These are phyloP conservation scores for Tinamus major DNA, from an alignment of 2,797 vertebrate species.

Conservation along the genomic window DNA sequence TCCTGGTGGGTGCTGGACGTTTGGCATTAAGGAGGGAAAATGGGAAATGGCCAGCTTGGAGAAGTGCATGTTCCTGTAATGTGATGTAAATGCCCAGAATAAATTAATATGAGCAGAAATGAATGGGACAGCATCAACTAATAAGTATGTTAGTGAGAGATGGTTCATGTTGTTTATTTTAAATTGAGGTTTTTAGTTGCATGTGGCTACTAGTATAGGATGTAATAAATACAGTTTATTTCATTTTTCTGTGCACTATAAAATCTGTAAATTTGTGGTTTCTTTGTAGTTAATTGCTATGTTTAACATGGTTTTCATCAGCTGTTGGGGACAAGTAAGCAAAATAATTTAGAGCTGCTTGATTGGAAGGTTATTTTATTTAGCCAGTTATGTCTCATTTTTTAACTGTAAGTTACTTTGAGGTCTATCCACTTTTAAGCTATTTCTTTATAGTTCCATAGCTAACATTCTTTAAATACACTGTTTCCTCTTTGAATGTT, in stretches of 20 bases:
- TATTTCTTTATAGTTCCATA: neutral
- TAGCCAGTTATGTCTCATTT: neutral
- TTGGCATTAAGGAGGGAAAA: accelerated
- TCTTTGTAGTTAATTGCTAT: constrained; percentile 31
- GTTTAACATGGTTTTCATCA: neutral
- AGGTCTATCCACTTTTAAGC: neutral
- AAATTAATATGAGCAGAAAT: accelerated
- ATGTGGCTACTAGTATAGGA: accelerated
- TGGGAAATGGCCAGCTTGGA: no score
- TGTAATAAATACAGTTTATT: accelerated
- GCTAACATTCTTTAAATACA: neutral
- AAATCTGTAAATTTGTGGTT: constrained; percentile 9
- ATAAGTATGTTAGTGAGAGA: neutral
- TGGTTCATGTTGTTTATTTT: accelerated
- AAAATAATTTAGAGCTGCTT: neutral
- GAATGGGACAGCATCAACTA: neutral
- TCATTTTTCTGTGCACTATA: neutral
- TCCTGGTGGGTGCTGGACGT: neutral
- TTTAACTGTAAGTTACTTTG: neutral
- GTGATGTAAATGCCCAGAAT: accelerated
- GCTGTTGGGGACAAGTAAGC: neutral
- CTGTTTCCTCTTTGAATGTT: accelerated
- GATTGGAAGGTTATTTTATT: neutral
- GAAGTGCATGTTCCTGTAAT: accelerated
- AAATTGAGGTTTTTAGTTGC: neutral